These are phyloP conservation scores for Pygocentrus nattereri DNA, from an alignment of 2,797 vertebrate genomes.

Conservation along the genomic window DNA sequence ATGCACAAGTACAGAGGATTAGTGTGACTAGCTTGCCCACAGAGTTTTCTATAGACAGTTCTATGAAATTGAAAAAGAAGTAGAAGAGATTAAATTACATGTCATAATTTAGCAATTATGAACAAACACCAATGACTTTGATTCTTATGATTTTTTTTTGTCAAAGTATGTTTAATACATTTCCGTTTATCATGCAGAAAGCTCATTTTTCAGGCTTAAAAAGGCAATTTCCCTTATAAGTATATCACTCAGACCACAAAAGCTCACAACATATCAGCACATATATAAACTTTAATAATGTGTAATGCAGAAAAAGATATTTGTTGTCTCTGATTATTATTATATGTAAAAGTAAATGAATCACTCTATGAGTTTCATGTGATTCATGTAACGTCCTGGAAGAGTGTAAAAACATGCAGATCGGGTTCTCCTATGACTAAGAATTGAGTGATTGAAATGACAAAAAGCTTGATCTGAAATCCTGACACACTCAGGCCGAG, in stretches of 20 bases:
- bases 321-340: constrained; percentile 55
- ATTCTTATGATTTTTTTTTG: too few relatives aligned
- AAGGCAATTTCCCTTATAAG: background rate
- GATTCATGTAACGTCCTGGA: constrained; percentile 9
- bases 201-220: background rate
- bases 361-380: background rate
- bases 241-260: background rate
- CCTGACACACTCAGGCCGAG: constrained; percentile 40
- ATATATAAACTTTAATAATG: constrained; percentile 68
- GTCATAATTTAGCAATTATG: too few relatives aligned
- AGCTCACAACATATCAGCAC: background rate
- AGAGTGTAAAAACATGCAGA: constrained; percentile 26
- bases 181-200: background rate
- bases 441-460: constrained; percentile 30
- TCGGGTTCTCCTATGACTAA: constrained; percentile 36
- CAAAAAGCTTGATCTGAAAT: constrained; percentile 50
- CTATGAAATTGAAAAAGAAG: too few relatives aligned
- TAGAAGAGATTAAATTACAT: too few relatives aligned
- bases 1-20: background rate
- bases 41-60: background rate
- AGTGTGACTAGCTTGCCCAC: too few relatives aligned
- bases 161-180: background rate
- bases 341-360: constrained; percentile 61
- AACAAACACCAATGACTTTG: too few relatives aligned
- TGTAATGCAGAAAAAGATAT: constrained; percentile 67